Evolutionary conservation across 1,140 invertebrate genomes (phyloP).

Genomic region (Stegodyphus dumicola): DNA sequence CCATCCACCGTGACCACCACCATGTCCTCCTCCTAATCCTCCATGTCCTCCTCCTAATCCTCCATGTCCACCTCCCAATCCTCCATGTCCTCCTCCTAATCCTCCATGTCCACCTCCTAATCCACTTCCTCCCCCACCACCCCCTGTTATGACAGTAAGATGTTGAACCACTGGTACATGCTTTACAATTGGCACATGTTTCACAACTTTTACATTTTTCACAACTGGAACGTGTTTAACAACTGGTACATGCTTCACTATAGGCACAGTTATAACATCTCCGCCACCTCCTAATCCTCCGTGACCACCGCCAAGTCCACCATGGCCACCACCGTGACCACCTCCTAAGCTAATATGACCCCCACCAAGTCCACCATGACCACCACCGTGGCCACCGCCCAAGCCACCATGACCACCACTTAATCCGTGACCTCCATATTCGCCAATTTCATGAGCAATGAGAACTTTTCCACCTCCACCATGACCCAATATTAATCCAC

Average conservation of each 20-base stretch:
- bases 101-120: background rate
- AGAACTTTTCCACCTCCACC: constrained; percentile 47
- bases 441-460: constrained; percentile 50
- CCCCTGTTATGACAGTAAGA: constrained; percentile 21
- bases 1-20: background rate
- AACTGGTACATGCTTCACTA: constrained; percentile 34
- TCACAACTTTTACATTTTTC: constrained; percentile 50
- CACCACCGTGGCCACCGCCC: constrained; percentile 10
- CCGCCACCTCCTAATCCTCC: constrained; percentile 1
- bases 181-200: constrained; percentile 49
- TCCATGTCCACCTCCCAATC: background rate
- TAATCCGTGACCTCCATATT: constrained; percentile 29
- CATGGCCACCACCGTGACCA: background rate
- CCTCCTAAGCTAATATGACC: background rate
- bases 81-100: constrained; percentile 3
- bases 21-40: background rate
- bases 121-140: constrained; percentile 18
- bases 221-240: constrained; percentile 44
- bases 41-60: constrained; percentile 11
- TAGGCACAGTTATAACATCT: constrained; percentile 21
- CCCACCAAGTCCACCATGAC: constrained; percentile 17
- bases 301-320: constrained; percentile 21
- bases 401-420: background rate
- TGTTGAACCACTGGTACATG: constrained; percentile 49
- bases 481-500: background rate